Evolutionary conservation across 2,888 invertebrate genomes (phyloP), one percentile per base, ranked within the genome.

Genomic region (Matsumyia berberina): DNA sequence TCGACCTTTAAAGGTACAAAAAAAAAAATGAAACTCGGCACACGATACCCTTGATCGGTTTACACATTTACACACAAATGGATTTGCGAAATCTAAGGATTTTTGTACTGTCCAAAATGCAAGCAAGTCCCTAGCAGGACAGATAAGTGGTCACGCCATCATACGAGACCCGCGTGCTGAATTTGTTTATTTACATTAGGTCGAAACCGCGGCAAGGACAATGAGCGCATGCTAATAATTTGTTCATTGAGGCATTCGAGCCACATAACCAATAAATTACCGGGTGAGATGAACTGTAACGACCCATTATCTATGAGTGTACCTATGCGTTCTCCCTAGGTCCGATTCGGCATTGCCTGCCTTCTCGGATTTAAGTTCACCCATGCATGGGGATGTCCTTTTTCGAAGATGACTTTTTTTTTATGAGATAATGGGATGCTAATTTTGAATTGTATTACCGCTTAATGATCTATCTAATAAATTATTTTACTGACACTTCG

Each of bases 391-490:
- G 62, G 31, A 79, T 64, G 73, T 73, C 37, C 73, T 69, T 73
- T 60, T 70, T 53, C 58, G 53, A n/a, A 17, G 58, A 29, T 31
- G 31, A 33, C 12, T 29, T 53, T 69, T 19, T 51, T 44, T 57
- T 7, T 55, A 15, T 37, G 17, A 46, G 67, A 83, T 80, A 85
- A 74, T 74, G 55, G 74, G 64, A 76, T 80, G 80, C 74, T 85
- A 85, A 85, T 85, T 85, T 58, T 33, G 33, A 35, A 57, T 79
- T 72, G 44, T 67, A 73, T 62, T 74, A 37, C 46, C 31, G 55
- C 64, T 51, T 73, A 79, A 85, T 85, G 74, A 64, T 24, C 8
- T 76, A 29, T 19, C 70, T 66, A 76, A 85, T 85, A 80, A 85
- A 85, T 80, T 80, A 85, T 58, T 39, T 44, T 66, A 39, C 51